phyloP scores from a whole-genome alignment of 1,140 invertebrate species.

The Drosophila bocki region DNA sequence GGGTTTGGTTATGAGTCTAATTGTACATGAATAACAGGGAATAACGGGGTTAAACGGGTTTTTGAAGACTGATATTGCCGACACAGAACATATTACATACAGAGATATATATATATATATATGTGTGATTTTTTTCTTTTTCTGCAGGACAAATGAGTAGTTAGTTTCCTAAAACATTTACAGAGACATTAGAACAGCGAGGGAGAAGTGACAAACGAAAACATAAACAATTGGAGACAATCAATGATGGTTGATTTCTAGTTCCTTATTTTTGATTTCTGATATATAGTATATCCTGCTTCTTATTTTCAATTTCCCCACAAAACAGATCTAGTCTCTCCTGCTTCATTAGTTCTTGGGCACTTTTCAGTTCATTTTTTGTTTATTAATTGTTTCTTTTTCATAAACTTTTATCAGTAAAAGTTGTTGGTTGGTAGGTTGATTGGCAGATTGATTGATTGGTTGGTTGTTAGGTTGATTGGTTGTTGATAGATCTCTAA shows the following conservation, averaged over 20 bases:
- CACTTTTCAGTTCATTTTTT: slow-evolving; percentile 1
- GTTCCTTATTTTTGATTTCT: background rate
- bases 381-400: slow-evolving; percentile 3
- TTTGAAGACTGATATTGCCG: background rate
- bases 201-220: background rate
- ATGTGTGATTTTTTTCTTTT: background rate
- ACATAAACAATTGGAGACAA: slow-evolving; percentile 1
- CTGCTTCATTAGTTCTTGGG: background rate
- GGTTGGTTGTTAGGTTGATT: slow-evolving; percentile 56
- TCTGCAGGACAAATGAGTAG: slow-evolving; percentile 27
- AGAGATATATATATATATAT: slow-evolving; percentile 6
- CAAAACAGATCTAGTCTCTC: background rate
- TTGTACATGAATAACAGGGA: background rate
- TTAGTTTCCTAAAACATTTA: slow-evolving; percentile 6
- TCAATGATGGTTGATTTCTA: slow-evolving; percentile 14
- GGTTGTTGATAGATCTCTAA: slow-evolving; percentile 81
- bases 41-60: background rate
- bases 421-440: slow-evolving; percentile 29
- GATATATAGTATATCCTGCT: background rate
- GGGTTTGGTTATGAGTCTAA: background rate
- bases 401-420: slow-evolving; percentile 11
- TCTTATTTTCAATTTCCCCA: background rate
- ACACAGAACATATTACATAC: slow-evolving; percentile 28
- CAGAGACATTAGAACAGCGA: slow-evolving; percentile 15
- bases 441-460: slow-evolving; percentile 53